Base-by-base conservation (phyloP, 2,113 vertebrate species). In the Turdus rufiventris region DNA sequence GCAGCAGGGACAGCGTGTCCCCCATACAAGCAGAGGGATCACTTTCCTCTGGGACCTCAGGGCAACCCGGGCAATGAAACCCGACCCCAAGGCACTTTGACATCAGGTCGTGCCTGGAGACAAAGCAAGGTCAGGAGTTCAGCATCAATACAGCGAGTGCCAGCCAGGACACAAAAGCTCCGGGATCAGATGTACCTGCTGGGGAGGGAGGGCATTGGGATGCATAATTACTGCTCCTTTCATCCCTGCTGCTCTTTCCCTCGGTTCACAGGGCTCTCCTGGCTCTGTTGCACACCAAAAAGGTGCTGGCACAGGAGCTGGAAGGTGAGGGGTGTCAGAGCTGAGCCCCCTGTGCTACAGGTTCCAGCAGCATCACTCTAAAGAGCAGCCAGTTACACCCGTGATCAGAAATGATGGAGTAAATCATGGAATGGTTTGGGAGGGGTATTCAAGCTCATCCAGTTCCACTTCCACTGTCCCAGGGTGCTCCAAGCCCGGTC, bases 91-190 rank as follows among this genome's bases (percentile, higher is more conserved):
- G 96, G 57, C 54, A 8, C 93, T 98, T 24, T 76, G 96, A 94
- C 93, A 87, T 75, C 51, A 88, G 96, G 96, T 93, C 62, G 43
- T 10, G 40, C 93, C 50, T 40, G 0, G 13, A 97, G 94, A 96
- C 90, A 94, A 96, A 91, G 70, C 95, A 91, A 95, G 96, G 97
- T 97, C 97, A 96, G 94, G 66, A 97, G 97, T 96, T 98, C 96
- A 96, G 92, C 85, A 0, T 89, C 86, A 40, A 76, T 91, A 93
- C 63, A 96, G 67, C 43, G 9, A 96, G 93, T 94, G 91, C 91
- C 76, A 66, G 75, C 24, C 88, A 42, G 33, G 65, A 91, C 89
- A 96, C 93, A 88, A 97, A 97, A 93, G 89, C 56, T 3, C 7
- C 0, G 71, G 68, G 85, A 86, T 88, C 84, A 74, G 75, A 91